A percentile compares a stretch with the other conserved stretches of the same genome.
phyloP scores from a whole-genome alignment of 2,888 invertebrate species.

The Allacma fusca region DNA sequence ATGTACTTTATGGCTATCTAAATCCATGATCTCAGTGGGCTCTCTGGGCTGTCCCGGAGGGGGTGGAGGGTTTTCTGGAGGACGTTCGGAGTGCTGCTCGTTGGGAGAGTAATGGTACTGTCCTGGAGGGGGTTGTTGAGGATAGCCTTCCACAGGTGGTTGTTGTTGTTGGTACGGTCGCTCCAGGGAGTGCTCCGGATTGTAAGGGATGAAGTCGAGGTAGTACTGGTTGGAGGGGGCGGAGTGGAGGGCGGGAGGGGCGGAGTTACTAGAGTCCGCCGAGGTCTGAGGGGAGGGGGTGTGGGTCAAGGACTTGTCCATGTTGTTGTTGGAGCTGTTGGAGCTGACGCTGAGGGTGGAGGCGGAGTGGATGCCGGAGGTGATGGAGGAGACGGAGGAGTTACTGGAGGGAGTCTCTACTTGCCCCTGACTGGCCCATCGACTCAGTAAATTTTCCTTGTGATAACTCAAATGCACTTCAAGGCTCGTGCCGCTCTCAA shows the following conservation, averaged over 20 bases:
- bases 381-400: constrained; percentile 66
- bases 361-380: background rate
- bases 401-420: constrained; percentile 24
- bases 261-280: background rate
- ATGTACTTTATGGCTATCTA: constrained; percentile 88
- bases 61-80: constrained; percentile 59
- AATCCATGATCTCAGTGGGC: constrained; percentile 81
- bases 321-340: constrained; percentile 58
- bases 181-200: constrained; percentile 56
- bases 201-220: constrained; percentile 27
- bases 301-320: constrained; percentile 37
- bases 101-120: constrained; percentile 33
- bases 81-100: background rate
- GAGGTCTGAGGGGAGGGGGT: background rate
- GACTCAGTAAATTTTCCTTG: constrained; percentile 77
- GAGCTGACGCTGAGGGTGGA: constrained; percentile 43
- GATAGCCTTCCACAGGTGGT: constrained; percentile 64
- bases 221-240: constrained; percentile 8
- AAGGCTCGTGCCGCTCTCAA: constrained; percentile 79
- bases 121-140: constrained; percentile 49
- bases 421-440: constrained; percentile 71
- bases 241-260: background rate
- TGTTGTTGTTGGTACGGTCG: constrained; percentile 62
- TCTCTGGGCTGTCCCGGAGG: constrained; percentile 64
- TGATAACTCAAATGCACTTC: constrained; percentile 83